A percentile compares a stretch with the other conserved stretches of the same genome.
Conservation (phyloP, 1,140 invertebrate genomes). For the Adoxophyes honmai region DNA sequence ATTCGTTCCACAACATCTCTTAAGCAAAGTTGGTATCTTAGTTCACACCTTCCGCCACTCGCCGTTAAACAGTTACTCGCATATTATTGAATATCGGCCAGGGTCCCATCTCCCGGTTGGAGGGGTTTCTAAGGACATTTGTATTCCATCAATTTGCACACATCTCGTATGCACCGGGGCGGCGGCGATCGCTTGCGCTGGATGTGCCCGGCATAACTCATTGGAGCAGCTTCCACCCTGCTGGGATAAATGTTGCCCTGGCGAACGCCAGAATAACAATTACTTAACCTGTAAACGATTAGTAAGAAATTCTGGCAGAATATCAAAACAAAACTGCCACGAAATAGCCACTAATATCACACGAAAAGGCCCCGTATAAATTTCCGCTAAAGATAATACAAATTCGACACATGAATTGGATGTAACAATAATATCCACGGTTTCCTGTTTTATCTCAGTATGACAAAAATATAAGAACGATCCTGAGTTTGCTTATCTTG, state of each 20-base stretch:
- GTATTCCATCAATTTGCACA: slow-evolving; percentile 62
- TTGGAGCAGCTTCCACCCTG: slow-evolving; percentile 21
- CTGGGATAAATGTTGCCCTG: slow-evolving; percentile 13
- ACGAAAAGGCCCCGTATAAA: too few species aligned
- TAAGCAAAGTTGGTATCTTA: too few species aligned
- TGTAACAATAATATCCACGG: slow-evolving; percentile 3
- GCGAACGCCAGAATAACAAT: slow-evolving; percentile 15
- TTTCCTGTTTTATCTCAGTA: background rate
- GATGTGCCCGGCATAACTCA: slow-evolving; percentile 56
- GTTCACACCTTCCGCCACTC: too few species aligned
- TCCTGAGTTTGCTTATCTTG: slow-evolving; percentile 31
- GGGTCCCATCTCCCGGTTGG: background rate
- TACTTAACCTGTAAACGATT: background rate
- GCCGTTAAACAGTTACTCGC: too few species aligned
- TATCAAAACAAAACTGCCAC: too few species aligned
- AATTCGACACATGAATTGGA: background rate
- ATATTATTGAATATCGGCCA: too few species aligned
- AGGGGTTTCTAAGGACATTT: slow-evolving; percentile 37
- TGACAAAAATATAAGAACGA: slow-evolving; percentile 5
- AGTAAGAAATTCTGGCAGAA: background rate
- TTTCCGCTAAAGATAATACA: too few species aligned
- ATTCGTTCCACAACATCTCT: too few species aligned
- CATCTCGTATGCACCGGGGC: slow-evolving; percentile 57
- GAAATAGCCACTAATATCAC: too few species aligned
- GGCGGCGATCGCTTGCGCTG: slow-evolving; percentile 49